These are phyloP conservation scores for Eucera pruinosa DNA, from an alignment of 2,888 invertebrate genomes.

Conservation along the genomic window DNA sequence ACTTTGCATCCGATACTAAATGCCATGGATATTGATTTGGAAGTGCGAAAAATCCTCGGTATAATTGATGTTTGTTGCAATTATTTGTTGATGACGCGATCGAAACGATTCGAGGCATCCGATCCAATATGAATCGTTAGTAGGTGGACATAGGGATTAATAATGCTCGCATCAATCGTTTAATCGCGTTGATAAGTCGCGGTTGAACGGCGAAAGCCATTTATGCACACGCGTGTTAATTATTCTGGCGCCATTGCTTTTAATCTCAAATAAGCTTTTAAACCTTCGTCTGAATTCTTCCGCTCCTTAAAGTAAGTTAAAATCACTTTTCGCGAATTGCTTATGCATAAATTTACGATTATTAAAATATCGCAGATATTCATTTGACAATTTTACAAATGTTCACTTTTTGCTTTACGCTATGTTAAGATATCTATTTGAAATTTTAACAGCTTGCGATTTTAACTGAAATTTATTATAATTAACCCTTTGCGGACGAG, in stretches of 20 bases:
- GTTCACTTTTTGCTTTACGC: too few relatives aligned
- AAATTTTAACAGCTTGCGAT: too few relatives aligned
- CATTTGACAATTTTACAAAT: too few relatives aligned
- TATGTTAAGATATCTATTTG: too few relatives aligned
- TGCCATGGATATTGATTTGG: background rate
- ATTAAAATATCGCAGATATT: too few relatives aligned
- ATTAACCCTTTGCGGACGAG: too few relatives aligned
- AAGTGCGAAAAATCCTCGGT: background rate
- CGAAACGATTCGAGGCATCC: background rate
- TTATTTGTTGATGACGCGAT: conserved; percentile 20
- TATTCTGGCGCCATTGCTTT: conserved; percentile 23
- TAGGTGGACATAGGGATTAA: background rate
- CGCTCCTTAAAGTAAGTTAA: too few relatives aligned
- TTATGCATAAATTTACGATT: too few relatives aligned
- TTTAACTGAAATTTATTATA: too few relatives aligned
- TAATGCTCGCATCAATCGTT: conserved; percentile 14
- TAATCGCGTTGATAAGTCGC: background rate
- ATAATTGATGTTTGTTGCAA: background rate
- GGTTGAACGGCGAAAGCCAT: background rate
- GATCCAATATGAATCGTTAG: background rate
- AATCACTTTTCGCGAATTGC: too few relatives aligned
- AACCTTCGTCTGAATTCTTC: background rate
- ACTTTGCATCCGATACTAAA: background rate
- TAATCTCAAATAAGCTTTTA: background rate
- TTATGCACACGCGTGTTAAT: conserved; percentile 5